These are phyloP conservation scores for Epinotia brunnichana DNA, from an alignment of 2,888 invertebrate genomes.

Conservation along the genomic window DNA sequence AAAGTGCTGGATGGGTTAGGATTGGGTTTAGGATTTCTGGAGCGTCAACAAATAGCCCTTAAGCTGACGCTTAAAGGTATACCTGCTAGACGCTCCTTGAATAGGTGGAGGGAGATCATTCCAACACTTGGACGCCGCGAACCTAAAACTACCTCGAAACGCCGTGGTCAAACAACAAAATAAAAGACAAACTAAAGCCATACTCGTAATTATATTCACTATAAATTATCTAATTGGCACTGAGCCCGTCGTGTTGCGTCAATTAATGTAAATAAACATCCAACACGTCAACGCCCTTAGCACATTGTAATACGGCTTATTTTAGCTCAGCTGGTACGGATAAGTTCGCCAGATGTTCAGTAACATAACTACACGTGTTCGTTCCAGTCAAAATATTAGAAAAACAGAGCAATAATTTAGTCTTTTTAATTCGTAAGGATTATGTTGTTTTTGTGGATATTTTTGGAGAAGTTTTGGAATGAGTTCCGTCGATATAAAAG, in stretches of 20 bases:
- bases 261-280: constrained; percentile 18
- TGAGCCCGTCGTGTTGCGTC: constrained; percentile 37
- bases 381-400: constrained; percentile 35
- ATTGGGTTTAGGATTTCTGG: no score
- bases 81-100: no score
- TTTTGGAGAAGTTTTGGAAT: constrained; percentile 3
- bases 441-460: constrained; percentile 36
- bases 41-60: no score
- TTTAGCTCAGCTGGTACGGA: neutral
- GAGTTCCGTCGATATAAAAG: neutral
- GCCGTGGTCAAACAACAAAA: no score
- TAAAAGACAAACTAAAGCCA: neutral
- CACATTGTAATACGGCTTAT: neutral
- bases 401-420: constrained; percentile 37
- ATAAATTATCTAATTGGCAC: constrained; percentile 39
- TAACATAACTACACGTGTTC: constrained; percentile 27
- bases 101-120: no score
- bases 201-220: constrained; percentile 17
- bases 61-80: no score
- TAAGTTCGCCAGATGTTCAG: neutral
- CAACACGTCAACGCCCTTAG: neutral
- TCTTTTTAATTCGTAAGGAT: constrained; percentile 34
- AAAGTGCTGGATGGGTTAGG: no score
- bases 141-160: no score
- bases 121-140: no score